These are phyloP conservation scores for Ophion costatus DNA, from an alignment of 2,888 invertebrate genomes.

Conservation along the genomic window DNA sequence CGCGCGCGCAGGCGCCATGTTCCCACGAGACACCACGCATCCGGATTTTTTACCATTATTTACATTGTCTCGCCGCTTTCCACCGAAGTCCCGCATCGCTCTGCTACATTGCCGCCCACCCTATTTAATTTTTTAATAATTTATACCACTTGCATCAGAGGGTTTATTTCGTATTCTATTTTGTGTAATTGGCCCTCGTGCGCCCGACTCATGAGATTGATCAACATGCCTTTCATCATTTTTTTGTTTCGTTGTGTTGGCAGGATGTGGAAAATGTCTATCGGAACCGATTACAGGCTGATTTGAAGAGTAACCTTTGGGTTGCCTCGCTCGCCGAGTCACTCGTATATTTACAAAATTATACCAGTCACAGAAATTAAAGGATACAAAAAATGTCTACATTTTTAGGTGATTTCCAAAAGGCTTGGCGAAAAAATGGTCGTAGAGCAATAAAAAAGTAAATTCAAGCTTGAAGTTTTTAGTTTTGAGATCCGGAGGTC, in stretches of 20 bases:
- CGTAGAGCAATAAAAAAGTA: too few relatives aligned
- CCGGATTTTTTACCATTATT: conserved; percentile 56
- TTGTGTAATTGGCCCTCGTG: conserved; percentile 9
- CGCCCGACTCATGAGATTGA: background rate
- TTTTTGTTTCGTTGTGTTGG: background rate
- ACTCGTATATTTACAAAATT: too few relatives aligned
- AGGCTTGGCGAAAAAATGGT: too few relatives aligned
- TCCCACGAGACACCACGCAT: conserved; percentile 45
- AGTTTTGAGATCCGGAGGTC: too few relatives aligned
- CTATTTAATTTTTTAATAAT: background rate
- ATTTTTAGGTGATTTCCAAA: too few relatives aligned
- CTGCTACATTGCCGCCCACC: conserved; percentile 14
- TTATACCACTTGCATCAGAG: background rate
- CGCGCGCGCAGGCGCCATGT: conserved; percentile 1
- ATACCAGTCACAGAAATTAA: too few relatives aligned
- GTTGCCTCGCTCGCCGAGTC: too few relatives aligned
- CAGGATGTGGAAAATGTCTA: too few relatives aligned
- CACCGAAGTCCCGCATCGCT: background rate
- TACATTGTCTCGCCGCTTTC: conserved; percentile 53
- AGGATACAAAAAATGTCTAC: too few relatives aligned
- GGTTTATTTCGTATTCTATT: background rate
- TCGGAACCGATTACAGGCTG: too few relatives aligned
- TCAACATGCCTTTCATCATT: background rate
- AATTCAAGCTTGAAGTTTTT: too few relatives aligned
- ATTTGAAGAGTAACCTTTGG: too few relatives aligned